phyloP scores from a whole-genome alignment of 1,140 invertebrate species.

The Arctopsyche grandis region DNA sequence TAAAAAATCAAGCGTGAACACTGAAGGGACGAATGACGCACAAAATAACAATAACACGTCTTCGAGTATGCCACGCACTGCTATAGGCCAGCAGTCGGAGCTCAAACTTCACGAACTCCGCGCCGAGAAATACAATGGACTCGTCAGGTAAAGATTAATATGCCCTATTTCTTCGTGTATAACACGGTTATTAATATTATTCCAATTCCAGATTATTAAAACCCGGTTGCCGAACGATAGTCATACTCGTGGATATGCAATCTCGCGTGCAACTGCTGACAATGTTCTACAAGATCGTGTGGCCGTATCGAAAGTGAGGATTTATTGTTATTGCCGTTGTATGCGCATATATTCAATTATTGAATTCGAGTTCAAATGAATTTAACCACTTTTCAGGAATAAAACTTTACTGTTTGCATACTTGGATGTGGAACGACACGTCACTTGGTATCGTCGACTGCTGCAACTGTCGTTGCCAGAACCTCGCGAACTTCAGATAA shows the following conservation, averaged over 20 bases:
- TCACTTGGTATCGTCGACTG: conserved; percentile 92
- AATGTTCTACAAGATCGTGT: conserved; percentile 92
- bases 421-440: conserved; percentile 89
- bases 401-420: conserved; percentile 95
- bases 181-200: background rate
- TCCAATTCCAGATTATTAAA: conserved; percentile 75
- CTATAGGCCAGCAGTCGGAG: conserved; percentile 68
- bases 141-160: conserved; percentile 73
- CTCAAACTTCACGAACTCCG: conserved; percentile 90
- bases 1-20: conserved; percentile 59
- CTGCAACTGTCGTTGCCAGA: conserved; percentile 86
- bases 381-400: conserved; percentile 67
- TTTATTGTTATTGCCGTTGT: background rate
- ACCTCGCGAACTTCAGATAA: conserved; percentile 86
- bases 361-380: background rate
- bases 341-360: background rate
- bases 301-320: conserved; percentile 91
- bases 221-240: conserved; percentile 93
- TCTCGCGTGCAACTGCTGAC: conserved; percentile 86
- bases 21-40: conserved; percentile 35
- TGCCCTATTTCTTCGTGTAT: background rate
- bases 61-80: conserved; percentile 45
- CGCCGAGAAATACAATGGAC: conserved; percentile 94
- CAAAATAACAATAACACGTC: conserved; percentile 63
- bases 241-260: conserved; percentile 89